Percentiles rank a stretch among this genome's conserved stretches.
Conservation (phyloP, 2,113 vertebrate genomes). For the Dipodomys ordii region DNA sequence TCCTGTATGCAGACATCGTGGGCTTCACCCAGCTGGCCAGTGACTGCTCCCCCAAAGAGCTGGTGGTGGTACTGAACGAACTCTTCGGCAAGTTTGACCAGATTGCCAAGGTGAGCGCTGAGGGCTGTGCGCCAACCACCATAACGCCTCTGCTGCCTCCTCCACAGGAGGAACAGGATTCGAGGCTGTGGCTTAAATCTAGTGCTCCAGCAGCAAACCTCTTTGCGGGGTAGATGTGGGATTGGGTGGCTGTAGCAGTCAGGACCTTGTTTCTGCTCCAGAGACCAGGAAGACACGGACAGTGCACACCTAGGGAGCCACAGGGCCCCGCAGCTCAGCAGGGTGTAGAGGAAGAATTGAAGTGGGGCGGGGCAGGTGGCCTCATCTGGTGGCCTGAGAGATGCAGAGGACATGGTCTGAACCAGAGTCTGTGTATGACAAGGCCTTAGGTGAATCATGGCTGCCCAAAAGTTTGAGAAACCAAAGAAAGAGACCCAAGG, state of each 20-base stretch:
- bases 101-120: slow-evolving; percentile 95
- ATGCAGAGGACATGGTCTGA: background rate
- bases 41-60: slow-evolving; percentile 97
- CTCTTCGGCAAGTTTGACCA: slow-evolving; percentile 99
- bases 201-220: background rate
- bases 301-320: rapidly evolving
- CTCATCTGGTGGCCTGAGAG: background rate
- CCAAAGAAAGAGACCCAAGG: background rate
- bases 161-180: background rate
- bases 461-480: background rate
- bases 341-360: background rate
- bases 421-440: background rate
- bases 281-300: background rate
- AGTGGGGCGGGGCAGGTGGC: background rate
- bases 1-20: slow-evolving; percentile 98
- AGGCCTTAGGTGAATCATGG: background rate
- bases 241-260: background rate
- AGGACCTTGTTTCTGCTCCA: background rate
- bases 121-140: background rate
- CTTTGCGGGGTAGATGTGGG: rapidly evolving
- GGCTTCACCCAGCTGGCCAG: slow-evolving; percentile 98
- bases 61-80: slow-evolving; percentile 98
- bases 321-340: background rate
- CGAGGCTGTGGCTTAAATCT: background rate
- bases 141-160: background rate